These are phyloP conservation scores for Caenorhabditis japonica DNA, from an alignment of 2,888 invertebrate species.

Conservation along the genomic window DNA sequence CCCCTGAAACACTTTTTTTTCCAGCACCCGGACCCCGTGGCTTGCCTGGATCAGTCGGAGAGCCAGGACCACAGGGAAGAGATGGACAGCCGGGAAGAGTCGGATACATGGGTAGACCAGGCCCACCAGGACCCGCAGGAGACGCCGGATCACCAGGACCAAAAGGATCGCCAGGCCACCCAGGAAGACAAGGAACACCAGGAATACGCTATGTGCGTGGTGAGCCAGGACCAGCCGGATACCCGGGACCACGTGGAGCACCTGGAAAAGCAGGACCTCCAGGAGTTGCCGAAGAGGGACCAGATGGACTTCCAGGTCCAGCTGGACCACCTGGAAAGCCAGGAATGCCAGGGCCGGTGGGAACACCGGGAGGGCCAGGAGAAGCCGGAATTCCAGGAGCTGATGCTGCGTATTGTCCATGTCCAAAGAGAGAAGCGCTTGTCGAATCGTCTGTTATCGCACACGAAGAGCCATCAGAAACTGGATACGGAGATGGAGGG, in stretches of 20 bases:
- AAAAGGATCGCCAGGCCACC: conserved; percentile 40
- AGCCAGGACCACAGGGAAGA: conserved; percentile 59
- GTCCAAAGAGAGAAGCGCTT: conserved; percentile 54
- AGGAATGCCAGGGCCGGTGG: conserved; percentile 63
- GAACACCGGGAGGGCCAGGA: conserved; percentile 59
- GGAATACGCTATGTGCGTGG: conserved; percentile 53
- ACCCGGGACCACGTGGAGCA: conserved; percentile 57
- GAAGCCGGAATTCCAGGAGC: conserved; percentile 55
- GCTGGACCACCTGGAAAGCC: conserved; percentile 60
- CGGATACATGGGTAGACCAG: conserved; percentile 53
- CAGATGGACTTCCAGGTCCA: conserved; percentile 65
- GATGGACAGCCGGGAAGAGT: conserved; percentile 51
- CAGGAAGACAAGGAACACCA: conserved; percentile 52
- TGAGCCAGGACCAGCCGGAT: conserved; percentile 53
- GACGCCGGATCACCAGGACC: conserved; percentile 46
- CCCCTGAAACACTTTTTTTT: too few species aligned
- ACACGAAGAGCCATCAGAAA: conserved; percentile 37
- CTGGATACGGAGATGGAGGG: conserved; percentile 44
- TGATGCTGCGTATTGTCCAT: conserved; percentile 63
- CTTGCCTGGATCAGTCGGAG: conserved; percentile 45
- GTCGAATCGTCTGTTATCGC: conserved; percentile 44
- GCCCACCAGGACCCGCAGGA: conserved; percentile 56
- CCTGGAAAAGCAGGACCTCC: conserved; percentile 52
- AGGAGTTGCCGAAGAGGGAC: conserved; percentile 67
- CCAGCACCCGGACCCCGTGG: conserved; percentile 55